Conservation (phyloP, 2,113 vertebrate species). For the Cochlearius cochlearius region DNA sequence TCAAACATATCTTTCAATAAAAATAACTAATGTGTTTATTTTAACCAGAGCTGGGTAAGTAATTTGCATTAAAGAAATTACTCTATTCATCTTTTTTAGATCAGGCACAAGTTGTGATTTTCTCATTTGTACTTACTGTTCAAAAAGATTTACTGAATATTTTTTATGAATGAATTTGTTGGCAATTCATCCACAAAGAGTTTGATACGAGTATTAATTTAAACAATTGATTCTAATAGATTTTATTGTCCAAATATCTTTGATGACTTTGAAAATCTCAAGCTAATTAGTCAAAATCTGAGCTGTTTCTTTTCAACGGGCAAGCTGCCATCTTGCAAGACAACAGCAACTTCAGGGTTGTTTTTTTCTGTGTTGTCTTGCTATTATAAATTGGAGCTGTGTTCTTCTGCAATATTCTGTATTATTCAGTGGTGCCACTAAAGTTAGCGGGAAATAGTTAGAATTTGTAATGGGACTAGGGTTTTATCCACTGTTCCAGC, state of each 20-base stretch:
- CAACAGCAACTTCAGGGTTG: not conserved
- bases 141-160: constrained; percentile 16
- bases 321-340: not conserved
- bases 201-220: not conserved
- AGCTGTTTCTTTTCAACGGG: not conserved
- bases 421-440: not conserved
- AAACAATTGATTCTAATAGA: not conserved
- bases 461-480: not conserved
- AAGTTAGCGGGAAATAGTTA: not conserved
- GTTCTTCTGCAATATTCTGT: not conserved
- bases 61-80: constrained; percentile 61
- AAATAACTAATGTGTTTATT: constrained; percentile 55
- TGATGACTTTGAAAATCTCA: not conserved
- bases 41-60: constrained; percentile 32
- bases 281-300: not conserved
- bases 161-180: constrained; percentile 42
- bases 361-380: not conserved
- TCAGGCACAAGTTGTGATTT: constrained; percentile 45
- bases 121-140: constrained; percentile 44
- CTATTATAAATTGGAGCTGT: not conserved
- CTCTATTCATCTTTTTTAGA: constrained; percentile 54
- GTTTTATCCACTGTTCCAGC: not conserved
- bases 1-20: constrained; percentile 40
- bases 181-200: not conserved
- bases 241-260: not conserved